phyloP scores from a whole-genome alignment of 2,113 vertebrate species.

The Phrynocephalus versicolor region DNA sequence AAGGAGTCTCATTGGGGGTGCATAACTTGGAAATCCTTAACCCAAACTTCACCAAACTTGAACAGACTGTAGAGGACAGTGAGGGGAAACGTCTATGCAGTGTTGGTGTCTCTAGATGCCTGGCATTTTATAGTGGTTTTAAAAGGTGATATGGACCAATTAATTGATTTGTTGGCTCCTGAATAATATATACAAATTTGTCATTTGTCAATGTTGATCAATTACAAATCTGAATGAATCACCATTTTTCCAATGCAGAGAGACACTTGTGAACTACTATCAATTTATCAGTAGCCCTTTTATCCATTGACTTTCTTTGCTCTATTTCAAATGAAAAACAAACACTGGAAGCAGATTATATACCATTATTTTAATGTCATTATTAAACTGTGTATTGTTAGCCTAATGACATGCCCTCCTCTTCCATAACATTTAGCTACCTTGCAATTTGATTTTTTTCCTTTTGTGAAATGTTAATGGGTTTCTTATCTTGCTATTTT shows the following conservation, averaged over 20 bases:
- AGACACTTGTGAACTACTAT: not conserved
- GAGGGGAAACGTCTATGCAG: too few species aligned
- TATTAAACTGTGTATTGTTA: conserved; percentile 9
- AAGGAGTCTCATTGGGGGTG: too few species aligned
- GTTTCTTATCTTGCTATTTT: not conserved
- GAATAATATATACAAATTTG: too few species aligned
- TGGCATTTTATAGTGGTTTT: too few species aligned
- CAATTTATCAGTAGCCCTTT: not conserved
- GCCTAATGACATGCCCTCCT: not conserved
- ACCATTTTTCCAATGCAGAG: not conserved
- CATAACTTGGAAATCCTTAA: too few species aligned
- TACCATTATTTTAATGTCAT: not conserved
- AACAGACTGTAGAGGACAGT: too few species aligned
- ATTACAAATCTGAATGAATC: too few species aligned
- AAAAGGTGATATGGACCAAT: too few species aligned
- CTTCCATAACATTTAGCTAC: not conserved
- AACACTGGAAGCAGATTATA: not conserved
- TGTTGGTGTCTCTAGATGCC: too few species aligned
- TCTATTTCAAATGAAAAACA: not conserved
- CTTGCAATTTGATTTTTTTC: not conserved
- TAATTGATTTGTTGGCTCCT: too few species aligned
- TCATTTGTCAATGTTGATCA: too few species aligned
- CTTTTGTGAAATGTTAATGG: not conserved
- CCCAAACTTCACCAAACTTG: too few species aligned
- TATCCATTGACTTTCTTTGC: not conserved